phyloP scores from a whole-genome alignment of 1,140 invertebrate genomes.

The Meloidogyne floridensis region DNA sequence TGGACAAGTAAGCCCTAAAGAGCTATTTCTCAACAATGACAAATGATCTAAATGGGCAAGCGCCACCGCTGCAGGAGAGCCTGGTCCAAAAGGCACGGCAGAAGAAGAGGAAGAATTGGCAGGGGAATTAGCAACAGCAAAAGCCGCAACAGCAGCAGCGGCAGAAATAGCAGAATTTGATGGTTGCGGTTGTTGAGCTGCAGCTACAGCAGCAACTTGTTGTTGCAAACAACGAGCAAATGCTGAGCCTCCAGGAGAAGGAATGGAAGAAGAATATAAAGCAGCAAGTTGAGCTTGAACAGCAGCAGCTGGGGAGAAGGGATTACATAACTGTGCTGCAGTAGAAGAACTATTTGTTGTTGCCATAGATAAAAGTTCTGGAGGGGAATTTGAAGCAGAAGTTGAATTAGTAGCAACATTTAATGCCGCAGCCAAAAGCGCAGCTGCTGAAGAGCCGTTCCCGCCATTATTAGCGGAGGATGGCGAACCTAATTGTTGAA shows the following conservation, averaged over 20 bases:
- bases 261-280: background rate
- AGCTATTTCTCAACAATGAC: background rate
- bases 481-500: constrained; percentile 3
- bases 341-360: background rate
- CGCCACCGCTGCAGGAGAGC: background rate
- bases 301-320: constrained; percentile 7
- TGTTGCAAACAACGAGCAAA: background rate
- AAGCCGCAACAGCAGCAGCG: background rate
- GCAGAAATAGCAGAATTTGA: background rate
- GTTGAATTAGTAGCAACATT: background rate
- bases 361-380: background rate
- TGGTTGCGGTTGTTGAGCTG: background rate
- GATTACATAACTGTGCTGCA: background rate
- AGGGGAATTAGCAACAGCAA: constrained; percentile 2
- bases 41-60: background rate
- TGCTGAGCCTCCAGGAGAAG: background rate
- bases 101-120: background rate
- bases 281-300: background rate
- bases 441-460: background rate
- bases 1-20: background rate
- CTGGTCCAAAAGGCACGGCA: background rate
- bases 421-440: background rate
- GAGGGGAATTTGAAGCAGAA: background rate
- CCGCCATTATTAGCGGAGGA: background rate
- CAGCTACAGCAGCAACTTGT: background rate